These are phyloP conservation scores for Anabacerthia variegaticeps DNA, from an alignment of 2,797 vertebrate species.

Conservation along the genomic window DNA sequence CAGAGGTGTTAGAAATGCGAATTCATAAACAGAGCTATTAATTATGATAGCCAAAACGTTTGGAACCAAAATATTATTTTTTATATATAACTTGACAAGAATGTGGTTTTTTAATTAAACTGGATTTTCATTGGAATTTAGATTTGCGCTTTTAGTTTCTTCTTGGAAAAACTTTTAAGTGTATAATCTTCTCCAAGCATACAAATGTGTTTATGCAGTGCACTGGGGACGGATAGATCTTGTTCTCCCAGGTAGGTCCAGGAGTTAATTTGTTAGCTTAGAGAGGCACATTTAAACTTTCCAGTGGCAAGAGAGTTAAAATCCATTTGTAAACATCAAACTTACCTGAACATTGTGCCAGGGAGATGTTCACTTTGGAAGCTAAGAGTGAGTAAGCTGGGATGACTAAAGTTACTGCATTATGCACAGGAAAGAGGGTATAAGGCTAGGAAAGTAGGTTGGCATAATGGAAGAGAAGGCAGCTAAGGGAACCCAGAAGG, in stretches of 20 bases:
- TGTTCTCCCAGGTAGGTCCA: background rate
- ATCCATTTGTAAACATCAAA: background rate
- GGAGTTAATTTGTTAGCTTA: background rate
- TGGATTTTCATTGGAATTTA: background rate
- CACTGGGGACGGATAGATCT: too few relatives aligned
- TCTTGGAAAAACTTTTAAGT: background rate
- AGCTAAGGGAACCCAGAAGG: background rate
- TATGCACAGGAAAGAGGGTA: background rate
- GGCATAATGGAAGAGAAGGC: background rate
- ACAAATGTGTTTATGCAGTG: fast-evolving
- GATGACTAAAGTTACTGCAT: background rate
- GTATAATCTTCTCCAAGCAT: background rate
- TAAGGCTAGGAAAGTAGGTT: background rate
- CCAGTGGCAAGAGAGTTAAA: background rate
- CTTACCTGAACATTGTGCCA: background rate
- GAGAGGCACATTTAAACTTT: background rate
- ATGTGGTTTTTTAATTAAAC: background rate
- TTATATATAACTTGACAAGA: background rate
- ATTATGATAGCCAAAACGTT: background rate
- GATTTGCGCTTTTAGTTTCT: background rate
- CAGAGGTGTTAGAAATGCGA: background rate
- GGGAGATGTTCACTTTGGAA: background rate
- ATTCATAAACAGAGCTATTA: background rate
- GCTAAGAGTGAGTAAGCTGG: background rate
- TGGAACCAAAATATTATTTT: background rate